Percentiles rank a stretch among this genome's conserved stretches.
Evolutionary conservation across 2,113 vertebrate genomes (phyloP).

Genomic region (Leucosticte australis): DNA sequence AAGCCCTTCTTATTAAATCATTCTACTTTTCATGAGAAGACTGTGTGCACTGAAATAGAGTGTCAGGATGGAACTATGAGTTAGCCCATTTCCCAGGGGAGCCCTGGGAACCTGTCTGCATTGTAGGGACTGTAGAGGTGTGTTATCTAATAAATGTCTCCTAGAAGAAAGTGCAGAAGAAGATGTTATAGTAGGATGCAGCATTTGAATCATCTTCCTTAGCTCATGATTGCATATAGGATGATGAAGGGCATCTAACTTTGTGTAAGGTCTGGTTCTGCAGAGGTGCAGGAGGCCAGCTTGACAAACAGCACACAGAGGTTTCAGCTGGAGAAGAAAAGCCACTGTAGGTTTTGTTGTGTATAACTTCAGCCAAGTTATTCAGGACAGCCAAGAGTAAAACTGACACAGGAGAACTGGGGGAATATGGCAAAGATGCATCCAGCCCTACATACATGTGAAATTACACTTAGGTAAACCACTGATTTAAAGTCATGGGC

Average conservation of each 20-base stretch:
- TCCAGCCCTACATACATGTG: not conserved
- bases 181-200: accelerated
- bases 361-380: not conserved
- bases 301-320: not conserved
- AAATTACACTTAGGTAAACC: not conserved
- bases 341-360: not conserved
- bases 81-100: not conserved
- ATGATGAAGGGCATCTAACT: not conserved
- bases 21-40: not conserved
- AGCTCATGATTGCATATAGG: not conserved
- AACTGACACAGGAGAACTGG: not conserved
- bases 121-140: not conserved
- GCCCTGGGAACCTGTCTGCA: not conserved
- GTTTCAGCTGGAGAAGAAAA: not conserved
- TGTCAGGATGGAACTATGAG: not conserved
- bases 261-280: not conserved
- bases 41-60: not conserved
- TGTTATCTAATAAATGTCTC: not conserved
- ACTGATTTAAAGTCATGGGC: not conserved
- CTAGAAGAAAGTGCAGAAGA: not conserved
- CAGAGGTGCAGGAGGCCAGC: not conserved
- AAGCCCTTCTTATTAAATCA: not conserved
- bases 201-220: not conserved
- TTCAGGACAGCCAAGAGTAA: not conserved
- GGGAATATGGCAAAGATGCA: not conserved